Evolutionary conservation across 1,140 invertebrate genomes (phyloP).

Genomic region (Sycobia sp.): DNA sequence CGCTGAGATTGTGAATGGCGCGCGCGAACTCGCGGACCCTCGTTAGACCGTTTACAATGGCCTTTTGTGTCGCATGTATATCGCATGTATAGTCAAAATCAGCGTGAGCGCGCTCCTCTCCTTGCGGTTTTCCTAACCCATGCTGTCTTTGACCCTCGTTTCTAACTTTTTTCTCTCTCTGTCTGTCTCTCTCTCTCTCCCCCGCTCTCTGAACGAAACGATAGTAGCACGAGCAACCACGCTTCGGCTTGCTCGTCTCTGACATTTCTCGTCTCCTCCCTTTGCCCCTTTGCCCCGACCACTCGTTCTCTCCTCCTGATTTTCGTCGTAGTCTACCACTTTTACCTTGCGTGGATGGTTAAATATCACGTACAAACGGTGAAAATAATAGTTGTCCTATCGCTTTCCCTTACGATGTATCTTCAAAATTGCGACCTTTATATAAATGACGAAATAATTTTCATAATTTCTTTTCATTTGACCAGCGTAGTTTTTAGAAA

Average conservation of each 20-base stretch:
- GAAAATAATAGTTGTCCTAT: not conserved
- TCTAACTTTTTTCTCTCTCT: no score
- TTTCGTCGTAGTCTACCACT: not conserved
- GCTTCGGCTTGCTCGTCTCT: not conserved
- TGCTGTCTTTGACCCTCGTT: no score
- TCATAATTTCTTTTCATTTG: no score
- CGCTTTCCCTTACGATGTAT: no score
- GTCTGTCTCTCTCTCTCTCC: not conserved
- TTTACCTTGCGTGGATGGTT: not conserved
- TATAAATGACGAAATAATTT: no score
- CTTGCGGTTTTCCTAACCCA: no score
- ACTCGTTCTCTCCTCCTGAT: not conserved
- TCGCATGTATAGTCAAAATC: constrained; percentile 23
- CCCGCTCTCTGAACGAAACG: not conserved
- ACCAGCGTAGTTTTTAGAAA: no score
- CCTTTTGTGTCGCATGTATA: constrained; percentile 34
- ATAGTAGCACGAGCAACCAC: no score
- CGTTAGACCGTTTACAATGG: constrained; percentile 40
- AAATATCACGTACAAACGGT: constrained; percentile 19
- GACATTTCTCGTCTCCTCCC: not conserved
- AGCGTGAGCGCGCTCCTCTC: constrained; percentile 9
- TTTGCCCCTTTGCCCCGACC: not conserved
- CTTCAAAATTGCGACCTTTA: no score
- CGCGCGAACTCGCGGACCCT: constrained; percentile 33
- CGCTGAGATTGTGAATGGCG: not conserved